Conservation (phyloP, 2,797 vertebrate genomes). For the Botia almorhae region DNA sequence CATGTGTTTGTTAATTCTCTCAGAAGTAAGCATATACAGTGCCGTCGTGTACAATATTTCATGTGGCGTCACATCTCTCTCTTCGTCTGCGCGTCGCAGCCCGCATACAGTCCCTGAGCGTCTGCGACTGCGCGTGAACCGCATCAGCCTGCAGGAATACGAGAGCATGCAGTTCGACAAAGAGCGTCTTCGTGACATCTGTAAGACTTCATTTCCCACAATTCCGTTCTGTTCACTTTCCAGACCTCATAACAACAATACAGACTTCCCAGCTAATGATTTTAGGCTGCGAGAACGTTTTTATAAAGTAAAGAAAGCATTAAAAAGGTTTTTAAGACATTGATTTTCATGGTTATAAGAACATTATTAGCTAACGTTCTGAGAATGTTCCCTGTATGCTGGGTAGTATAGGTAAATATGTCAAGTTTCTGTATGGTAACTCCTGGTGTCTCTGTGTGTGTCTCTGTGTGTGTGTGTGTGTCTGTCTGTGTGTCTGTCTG, state of each 20-base stretch:
- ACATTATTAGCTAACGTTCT: too few species aligned
- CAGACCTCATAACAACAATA: background rate
- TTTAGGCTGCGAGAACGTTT: background rate
- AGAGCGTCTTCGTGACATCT: slow-evolving; percentile 92
- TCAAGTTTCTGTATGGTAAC: background rate
- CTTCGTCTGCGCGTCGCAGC: slow-evolving; percentile 68
- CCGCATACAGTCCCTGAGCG: slow-evolving; percentile 93
- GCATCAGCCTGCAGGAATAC: slow-evolving; percentile 93
- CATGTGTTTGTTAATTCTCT: background rate
- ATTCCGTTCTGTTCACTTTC: background rate
- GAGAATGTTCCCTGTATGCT: too few species aligned
- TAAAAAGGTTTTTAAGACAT: too few species aligned
- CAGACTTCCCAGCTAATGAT: too few species aligned
- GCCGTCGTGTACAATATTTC: background rate
- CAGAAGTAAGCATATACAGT: background rate
- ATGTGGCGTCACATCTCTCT: slow-evolving; percentile 7
- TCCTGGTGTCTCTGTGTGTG: background rate
- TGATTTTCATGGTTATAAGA: too few species aligned
- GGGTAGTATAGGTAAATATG: too few species aligned
- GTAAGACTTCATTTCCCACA: slow-evolving; percentile 75
- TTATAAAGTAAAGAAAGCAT: too few species aligned
- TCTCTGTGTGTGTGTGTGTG: too few species aligned
- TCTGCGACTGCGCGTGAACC: slow-evolving; percentile 94
- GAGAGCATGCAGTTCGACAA: slow-evolving; percentile 95
- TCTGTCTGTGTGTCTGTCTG: too few species aligned